Conservation (phyloP, 2,888 invertebrate species). For the Cantharis rufa region DNA sequence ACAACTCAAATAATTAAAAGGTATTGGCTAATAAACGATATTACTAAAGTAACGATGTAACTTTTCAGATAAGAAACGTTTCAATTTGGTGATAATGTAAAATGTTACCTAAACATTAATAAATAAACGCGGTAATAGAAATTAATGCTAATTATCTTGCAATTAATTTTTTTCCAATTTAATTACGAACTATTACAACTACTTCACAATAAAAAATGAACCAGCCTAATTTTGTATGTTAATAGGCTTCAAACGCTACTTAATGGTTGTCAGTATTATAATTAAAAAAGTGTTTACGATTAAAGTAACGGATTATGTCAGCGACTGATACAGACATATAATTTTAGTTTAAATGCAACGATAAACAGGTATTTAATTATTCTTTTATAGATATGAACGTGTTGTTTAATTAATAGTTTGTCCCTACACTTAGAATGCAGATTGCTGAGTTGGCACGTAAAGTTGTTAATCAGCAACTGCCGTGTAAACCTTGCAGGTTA, state of each 20-base stretch:
- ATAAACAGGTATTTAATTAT: constrained; percentile 49
- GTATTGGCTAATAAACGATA: not conserved
- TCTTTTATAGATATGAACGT: constrained; percentile 47
- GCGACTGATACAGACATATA: constrained; percentile 22
- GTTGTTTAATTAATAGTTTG: constrained; percentile 49
- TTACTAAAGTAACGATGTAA: not conserved
- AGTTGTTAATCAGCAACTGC: constrained; percentile 48
- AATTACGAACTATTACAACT: not conserved
- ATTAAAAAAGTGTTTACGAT: constrained; percentile 11
- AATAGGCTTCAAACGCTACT: not conserved
- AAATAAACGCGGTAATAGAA: not conserved
- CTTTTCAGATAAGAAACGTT: not conserved
- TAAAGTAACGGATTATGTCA: constrained; percentile 22
- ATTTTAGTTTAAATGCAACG: constrained; percentile 37
- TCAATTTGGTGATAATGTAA: not conserved
- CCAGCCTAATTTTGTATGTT: not conserved
- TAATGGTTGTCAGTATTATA: constrained; percentile 1
- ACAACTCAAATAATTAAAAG: not conserved
- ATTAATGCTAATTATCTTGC: not conserved
- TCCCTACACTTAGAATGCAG: constrained; percentile 44
- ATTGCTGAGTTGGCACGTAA: constrained; percentile 47
- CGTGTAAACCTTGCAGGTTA: constrained; percentile 40
- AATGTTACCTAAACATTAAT: not conserved
- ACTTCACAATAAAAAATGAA: not conserved
- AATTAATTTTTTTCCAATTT: not conserved